These are phyloP conservation scores for Gymnoscopelus braueri DNA, from an alignment of 2,797 vertebrate species.

Conservation along the genomic window DNA sequence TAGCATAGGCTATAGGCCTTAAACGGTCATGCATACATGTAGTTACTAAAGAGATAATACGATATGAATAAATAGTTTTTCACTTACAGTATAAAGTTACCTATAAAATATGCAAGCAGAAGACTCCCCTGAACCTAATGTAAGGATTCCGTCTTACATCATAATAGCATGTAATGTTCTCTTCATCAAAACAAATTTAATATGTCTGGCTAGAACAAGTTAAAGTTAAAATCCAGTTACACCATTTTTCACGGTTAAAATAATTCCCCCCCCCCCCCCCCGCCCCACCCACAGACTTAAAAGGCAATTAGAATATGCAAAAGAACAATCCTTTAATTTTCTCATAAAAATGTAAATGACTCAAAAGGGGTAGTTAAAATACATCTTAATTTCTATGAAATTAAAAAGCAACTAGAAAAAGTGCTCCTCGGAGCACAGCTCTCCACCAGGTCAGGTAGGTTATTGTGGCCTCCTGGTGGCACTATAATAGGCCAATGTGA, in stretches of 20 bases:
- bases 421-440: no score
- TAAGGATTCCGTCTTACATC: constrained; percentile 52
- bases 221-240: constrained; percentile 76
- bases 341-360: constrained; percentile 82
- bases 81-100: constrained; percentile 59
- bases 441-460: no score
- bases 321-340: constrained; percentile 78
- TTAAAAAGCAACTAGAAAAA: constrained; percentile 28
- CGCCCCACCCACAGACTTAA: constrained; percentile 35
- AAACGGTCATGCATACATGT: no score
- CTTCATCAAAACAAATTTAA: constrained; percentile 65
- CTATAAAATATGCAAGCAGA: constrained; percentile 62
- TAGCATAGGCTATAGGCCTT: no score
- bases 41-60: constrained; percentile 52
- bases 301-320: constrained; percentile 77
- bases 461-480: no score
- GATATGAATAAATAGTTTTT: constrained; percentile 49
- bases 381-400: constrained; percentile 49
- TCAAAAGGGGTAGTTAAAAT: constrained; percentile 63
- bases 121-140: constrained; percentile 54
- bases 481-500: no score
- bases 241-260: constrained; percentile 73
- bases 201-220: constrained; percentile 57
- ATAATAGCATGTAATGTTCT: constrained; percentile 62
- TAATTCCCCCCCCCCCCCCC: not conserved